Evolutionary conservation across 2,888 invertebrate genomes (phyloP).

Genomic region (Drosophila lutescens): DNA sequence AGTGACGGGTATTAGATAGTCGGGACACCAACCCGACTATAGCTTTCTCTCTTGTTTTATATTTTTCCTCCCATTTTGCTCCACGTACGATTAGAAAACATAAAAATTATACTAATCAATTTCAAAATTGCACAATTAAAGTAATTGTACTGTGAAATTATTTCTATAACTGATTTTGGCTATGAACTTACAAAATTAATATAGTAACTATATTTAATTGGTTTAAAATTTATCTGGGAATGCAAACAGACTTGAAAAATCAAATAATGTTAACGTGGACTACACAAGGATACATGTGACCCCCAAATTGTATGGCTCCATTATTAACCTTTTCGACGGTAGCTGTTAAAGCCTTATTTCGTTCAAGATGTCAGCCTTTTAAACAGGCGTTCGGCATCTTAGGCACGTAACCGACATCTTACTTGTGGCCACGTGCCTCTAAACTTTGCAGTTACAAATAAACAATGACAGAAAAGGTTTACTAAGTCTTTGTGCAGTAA

Average conservation of each 20-base stretch:
- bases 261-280: background rate
- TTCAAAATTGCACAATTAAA: no score
- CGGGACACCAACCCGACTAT: no score
- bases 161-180: no score
- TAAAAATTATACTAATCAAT: no score
- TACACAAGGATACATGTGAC: background rate
- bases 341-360: constrained; percentile 1
- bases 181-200: no score
- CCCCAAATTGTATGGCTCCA: background rate
- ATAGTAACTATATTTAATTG: no score
- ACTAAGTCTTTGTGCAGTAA: constrained; percentile 13
- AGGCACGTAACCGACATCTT: constrained; percentile 21
- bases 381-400: constrained; percentile 22
- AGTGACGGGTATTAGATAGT: no score
- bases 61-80: no score
- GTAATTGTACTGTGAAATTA: no score
- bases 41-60: no score
- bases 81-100: no score
- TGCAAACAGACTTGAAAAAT: background rate
- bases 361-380: constrained; percentile 6
- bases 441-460: constrained; percentile 25
- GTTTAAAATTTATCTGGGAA: no score
- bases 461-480: constrained; percentile 24
- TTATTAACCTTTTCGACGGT: background rate
- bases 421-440: constrained; percentile 28